phyloP scores from a whole-genome alignment of 2,113 vertebrate species.

The Sphyrna mokarran region DNA sequence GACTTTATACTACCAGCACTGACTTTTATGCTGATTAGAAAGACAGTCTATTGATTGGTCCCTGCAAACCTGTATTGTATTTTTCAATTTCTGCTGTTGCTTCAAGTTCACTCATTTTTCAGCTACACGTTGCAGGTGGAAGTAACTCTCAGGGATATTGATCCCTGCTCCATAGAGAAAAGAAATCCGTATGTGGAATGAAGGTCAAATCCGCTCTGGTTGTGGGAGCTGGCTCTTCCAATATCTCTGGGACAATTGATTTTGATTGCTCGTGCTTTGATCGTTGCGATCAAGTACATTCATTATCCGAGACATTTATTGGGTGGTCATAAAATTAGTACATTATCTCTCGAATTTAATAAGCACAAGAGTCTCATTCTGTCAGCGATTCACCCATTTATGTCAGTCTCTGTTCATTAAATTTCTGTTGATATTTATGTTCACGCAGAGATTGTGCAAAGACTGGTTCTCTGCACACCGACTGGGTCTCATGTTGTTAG shows the following conservation, averaged over 20 bases:
- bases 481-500: not conserved
- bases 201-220: not conserved
- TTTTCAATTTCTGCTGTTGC: not conserved
- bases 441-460: not conserved
- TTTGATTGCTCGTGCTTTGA: constrained; percentile 26
- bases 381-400: constrained; percentile 27
- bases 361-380: constrained; percentile 17
- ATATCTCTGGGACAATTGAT: constrained; percentile 24
- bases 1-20: not conserved
- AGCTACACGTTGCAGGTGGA: not conserved
- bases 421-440: not conserved
- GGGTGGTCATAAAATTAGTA: constrained; percentile 26
- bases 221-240: not conserved
- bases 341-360: constrained; percentile 31
- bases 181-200: not conserved
- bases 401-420: constrained; percentile 26
- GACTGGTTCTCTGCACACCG: too few species aligned
- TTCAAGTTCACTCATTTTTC: not conserved
- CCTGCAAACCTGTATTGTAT: not conserved
- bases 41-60: not conserved
- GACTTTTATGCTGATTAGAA: not conserved
- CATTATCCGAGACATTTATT: constrained; percentile 27
- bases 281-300: not conserved
- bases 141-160: not conserved
- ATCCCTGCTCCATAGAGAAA: not conserved